Evolutionary conservation across 2,113 vertebrate species (phyloP).

Genomic region (Passerina amoena): DNA sequence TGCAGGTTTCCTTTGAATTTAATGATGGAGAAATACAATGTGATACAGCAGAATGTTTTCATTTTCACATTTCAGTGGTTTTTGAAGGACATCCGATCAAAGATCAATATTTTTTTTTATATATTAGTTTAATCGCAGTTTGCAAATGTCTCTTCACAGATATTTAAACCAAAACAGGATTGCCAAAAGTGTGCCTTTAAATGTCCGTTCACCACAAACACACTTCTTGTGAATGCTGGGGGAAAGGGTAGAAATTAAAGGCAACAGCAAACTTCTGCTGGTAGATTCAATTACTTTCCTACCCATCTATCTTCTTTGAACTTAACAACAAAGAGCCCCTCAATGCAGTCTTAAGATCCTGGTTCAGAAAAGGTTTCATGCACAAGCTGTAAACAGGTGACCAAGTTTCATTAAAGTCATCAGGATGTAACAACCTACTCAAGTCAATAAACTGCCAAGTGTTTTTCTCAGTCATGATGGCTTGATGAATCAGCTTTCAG

Average conservation of each 20-base stretch:
- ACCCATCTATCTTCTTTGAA: background rate
- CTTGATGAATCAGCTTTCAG: constrained; percentile 41
- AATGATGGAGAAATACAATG: background rate
- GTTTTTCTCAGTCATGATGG: constrained; percentile 12
- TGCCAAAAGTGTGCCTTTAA: background rate
- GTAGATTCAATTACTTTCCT: background rate
- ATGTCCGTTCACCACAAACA: background rate
- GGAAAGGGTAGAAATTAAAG: background rate
- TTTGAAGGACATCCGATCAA: background rate
- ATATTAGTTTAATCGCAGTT: background rate
- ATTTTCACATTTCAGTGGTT: background rate
- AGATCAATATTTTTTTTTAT: background rate
- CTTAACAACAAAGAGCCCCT: background rate
- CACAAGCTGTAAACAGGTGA: background rate
- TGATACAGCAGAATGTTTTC: background rate
- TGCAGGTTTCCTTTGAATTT: background rate
- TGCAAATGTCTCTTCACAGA: background rate
- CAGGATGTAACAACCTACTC: background rate
- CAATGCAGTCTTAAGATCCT: background rate
- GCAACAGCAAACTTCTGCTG: background rate
- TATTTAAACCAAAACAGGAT: background rate
- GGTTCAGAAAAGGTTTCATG: background rate
- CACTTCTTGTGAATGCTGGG: background rate
- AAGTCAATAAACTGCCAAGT: constrained; percentile 10
- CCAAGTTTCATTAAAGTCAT: constrained; percentile 17